phyloP scores from a whole-genome alignment of 2,888 invertebrate genomes.

The Mythimna albipuncta region DNA sequence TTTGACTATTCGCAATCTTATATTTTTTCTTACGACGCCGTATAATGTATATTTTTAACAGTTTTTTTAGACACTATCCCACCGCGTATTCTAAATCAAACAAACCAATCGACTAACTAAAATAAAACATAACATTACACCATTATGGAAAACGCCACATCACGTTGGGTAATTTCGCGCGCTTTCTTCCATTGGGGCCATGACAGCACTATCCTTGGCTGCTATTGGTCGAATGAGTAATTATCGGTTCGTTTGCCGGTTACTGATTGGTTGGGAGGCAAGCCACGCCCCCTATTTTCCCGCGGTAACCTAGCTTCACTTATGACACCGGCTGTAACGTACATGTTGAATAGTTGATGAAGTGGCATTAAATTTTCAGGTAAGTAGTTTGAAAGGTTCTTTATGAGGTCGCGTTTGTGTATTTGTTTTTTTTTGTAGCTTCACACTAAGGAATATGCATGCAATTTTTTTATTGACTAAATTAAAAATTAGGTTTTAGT shows the following conservation, averaged over 20 bases:
- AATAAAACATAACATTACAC: slow-evolving; percentile 66
- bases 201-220: slow-evolving; percentile 69
- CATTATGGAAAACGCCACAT: slow-evolving; percentile 63
- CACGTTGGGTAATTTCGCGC: slow-evolving; percentile 67
- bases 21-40: too few species aligned
- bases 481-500: too few species aligned
- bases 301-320: slow-evolving; percentile 68
- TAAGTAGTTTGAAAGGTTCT: slow-evolving; percentile 58
- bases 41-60: too few species aligned
- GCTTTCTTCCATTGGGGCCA: slow-evolving; percentile 73
- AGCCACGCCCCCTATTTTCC: slow-evolving; percentile 81
- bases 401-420: slow-evolving; percentile 44
- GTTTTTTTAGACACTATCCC: slow-evolving; percentile 14
- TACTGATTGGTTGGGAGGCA: slow-evolving; percentile 76
- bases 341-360: slow-evolving; percentile 83
- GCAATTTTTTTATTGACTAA: too few species aligned
- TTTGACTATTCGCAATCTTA: background rate
- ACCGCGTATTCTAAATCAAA: slow-evolving; percentile 54
- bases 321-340: slow-evolving; percentile 80
- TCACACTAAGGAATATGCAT: too few species aligned
- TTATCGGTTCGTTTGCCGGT: slow-evolving; percentile 69
- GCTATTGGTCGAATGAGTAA: slow-evolving; percentile 77
- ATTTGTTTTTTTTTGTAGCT: too few species aligned
- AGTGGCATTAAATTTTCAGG: slow-evolving; percentile 79
- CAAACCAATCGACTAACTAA: slow-evolving; percentile 61